A percentile compares a stretch with the other conserved stretches of the same genome.
Conservation (phyloP, 2,113 vertebrate species). For the Pimephales promelas region DNA sequence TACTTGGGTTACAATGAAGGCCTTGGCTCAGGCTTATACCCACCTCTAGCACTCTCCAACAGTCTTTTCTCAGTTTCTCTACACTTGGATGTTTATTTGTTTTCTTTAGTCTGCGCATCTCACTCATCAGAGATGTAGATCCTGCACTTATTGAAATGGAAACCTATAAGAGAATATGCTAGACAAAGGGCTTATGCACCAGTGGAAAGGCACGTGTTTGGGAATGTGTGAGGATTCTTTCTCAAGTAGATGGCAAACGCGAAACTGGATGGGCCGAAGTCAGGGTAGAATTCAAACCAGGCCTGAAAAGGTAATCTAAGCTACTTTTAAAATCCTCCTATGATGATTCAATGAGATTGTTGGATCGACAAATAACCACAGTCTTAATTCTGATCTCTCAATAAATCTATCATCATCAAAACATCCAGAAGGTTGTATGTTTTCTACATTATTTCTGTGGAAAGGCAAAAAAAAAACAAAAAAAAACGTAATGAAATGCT, state of each 20-base stretch:
- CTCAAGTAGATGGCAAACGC: slow-evolving; percentile 36
- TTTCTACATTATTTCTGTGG: slow-evolving; percentile 58
- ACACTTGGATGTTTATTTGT: slow-evolving; percentile 21
- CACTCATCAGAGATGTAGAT: slow-evolving; percentile 46
- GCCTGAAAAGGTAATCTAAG: slow-evolving; percentile 8
- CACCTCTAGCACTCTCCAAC: background rate
- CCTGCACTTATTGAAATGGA: slow-evolving; percentile 8
- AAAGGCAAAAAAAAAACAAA: slow-evolving; percentile 56
- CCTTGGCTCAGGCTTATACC: slow-evolving; percentile 1
- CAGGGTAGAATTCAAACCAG: slow-evolving; percentile 13
- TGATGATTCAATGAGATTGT: slow-evolving; percentile 18
- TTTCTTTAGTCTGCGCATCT: slow-evolving; percentile 39
- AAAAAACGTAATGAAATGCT: too few species aligned
- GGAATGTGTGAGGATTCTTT: slow-evolving; percentile 38
- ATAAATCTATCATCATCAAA: background rate
- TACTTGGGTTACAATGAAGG: slow-evolving; percentile 35
- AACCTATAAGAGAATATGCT: slow-evolving; percentile 4
- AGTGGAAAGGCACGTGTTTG: slow-evolving; percentile 40
- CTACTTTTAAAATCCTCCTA: slow-evolving; percentile 18
- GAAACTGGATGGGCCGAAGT: slow-evolving; percentile 12
- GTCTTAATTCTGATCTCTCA: slow-evolving; percentile 38
- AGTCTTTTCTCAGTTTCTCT: slow-evolving; percentile 3
- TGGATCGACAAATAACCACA: slow-evolving; percentile 24
- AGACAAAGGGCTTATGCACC: slow-evolving; percentile 12
- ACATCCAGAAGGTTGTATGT: background rate